A percentile compares a stretch with the other conserved stretches of the same genome.
Evolutionary conservation across 35 echinoderm and acorn worm species (phyloP).

Genomic region (Apostichopus californicus): DNA sequence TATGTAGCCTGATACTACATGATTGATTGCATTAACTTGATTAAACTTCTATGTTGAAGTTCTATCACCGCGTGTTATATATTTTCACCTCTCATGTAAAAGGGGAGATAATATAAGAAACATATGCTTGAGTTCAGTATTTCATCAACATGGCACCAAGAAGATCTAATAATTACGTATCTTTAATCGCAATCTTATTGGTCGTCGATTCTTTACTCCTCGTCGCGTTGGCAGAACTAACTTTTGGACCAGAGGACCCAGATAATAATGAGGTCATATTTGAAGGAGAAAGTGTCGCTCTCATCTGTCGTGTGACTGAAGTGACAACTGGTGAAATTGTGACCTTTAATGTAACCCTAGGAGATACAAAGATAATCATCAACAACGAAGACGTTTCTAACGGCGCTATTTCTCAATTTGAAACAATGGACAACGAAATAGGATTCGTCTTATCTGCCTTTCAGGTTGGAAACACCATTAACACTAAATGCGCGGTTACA

Average conservation of each 20-base stretch:
- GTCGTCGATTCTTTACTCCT: no score
- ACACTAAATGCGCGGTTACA: not conserved
- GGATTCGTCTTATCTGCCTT: not conserved
- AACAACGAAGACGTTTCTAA: not conserved
- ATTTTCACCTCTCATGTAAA: no score
- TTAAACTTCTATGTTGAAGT: no score
- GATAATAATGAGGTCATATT: not conserved
- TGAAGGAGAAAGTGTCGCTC: not conserved
- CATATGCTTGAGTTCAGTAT: no score
- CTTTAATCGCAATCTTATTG: no score
- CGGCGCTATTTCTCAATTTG: not conserved
- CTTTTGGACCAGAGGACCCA: not conserved
- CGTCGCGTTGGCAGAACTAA: not conserved
- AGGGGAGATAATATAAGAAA: no score
- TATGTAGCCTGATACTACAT: no score
- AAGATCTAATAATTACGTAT: no score
- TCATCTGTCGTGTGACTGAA: not conserved
- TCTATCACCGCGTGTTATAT: no score
- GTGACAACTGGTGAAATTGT: not conserved
- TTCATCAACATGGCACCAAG: no score
- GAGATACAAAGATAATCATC: not conserved
- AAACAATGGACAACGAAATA: not conserved
- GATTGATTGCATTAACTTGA: no score
- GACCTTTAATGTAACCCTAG: not conserved
- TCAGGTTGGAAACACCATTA: not conserved